phyloP scores from a whole-genome alignment of 2,797 vertebrate genomes.

The Pangasius djambal region DNA sequence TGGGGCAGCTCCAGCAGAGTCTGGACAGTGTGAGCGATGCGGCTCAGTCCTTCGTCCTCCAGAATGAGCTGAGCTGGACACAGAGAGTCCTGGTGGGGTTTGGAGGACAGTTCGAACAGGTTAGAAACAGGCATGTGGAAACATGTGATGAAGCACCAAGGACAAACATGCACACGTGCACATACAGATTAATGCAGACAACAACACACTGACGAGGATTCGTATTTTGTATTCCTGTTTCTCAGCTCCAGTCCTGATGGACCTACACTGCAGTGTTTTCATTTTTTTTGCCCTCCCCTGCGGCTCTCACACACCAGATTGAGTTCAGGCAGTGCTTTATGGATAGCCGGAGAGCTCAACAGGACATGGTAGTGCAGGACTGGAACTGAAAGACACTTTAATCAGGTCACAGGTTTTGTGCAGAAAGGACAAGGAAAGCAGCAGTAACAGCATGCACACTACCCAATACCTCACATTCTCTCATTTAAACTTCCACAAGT shows the following conservation, averaged over 20 bases:
- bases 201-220: background rate
- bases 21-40: conserved; percentile 76
- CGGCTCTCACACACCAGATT: background rate
- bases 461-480: background rate
- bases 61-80: conserved; percentile 80
- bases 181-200: conserved; percentile 2
- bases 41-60: conserved; percentile 81
- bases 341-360: conserved; percentile 8
- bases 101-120: conserved; percentile 15
- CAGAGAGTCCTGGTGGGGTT: conserved; percentile 76
- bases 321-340: conserved; percentile 8
- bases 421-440: conserved; percentile 14
- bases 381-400: conserved; percentile 29
- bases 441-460: conserved; percentile 29
- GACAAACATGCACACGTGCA: background rate
- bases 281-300: background rate
- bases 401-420: conserved; percentile 11
- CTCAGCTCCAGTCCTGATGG: conserved; percentile 23
- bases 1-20: conserved; percentile 68
- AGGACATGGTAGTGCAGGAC: background rate
- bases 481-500: background rate
- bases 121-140: conserved; percentile 1
- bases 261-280: background rate
- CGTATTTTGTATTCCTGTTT: conserved; percentile 16
- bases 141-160: background rate